Conservation (phyloP, 2,113 vertebrate species). For the Tachysurus vachellii region DNA sequence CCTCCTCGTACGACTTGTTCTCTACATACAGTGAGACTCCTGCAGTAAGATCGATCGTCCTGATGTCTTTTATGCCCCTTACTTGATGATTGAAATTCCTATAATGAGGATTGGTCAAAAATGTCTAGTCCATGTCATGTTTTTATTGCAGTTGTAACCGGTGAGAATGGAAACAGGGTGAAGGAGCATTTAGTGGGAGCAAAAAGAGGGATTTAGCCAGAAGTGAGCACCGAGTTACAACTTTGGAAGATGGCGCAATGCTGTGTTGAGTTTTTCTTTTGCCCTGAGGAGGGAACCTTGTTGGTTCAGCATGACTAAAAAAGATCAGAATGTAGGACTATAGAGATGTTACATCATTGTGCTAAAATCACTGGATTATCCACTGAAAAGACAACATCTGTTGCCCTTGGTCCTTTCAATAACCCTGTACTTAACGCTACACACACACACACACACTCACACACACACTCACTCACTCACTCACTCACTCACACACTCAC, state of each 20-base stretch:
- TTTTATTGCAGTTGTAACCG: background rate
- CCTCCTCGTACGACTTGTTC: background rate
- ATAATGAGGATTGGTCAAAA: background rate
- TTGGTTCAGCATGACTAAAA: background rate
- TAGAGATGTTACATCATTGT: background rate
- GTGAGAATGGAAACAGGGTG: background rate
- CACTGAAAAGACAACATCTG: background rate
- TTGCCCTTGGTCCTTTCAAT: background rate
- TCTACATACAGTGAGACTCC: background rate
- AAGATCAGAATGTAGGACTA: background rate
- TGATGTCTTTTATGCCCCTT: background rate
- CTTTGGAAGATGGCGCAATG: background rate
- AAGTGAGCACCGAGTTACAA: background rate
- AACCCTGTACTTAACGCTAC: background rate
- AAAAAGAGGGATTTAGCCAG: background rate
- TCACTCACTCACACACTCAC: too few relatives aligned
- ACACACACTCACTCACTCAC: too few relatives aligned
- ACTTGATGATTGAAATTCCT: background rate
- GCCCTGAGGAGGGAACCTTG: background rate
- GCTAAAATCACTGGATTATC: constrained; percentile 7
- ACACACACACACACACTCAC: background rate
- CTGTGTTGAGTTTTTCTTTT: background rate
- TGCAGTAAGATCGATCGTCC: background rate
- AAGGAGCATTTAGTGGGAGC: background rate
- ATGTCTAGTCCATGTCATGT: background rate